Percentiles rank a stretch among this genome's conserved stretches.
Evolutionary conservation across 2,888 invertebrate genomes (phyloP).

Genomic region (Cylindroiulus punctatus): DNA sequence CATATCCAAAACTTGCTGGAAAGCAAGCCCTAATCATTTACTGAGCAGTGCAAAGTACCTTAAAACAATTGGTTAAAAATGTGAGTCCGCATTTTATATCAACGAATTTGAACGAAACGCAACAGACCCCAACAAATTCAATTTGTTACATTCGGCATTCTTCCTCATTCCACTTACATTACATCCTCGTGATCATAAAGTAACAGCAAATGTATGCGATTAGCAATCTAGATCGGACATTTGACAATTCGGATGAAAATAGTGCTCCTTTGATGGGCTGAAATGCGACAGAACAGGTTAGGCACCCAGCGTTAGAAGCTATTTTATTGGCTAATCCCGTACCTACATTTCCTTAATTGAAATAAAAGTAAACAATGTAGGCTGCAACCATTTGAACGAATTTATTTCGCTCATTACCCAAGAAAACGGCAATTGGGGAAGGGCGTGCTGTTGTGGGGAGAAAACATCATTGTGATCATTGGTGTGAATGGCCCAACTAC

Average conservation of each 20-base stretch:
- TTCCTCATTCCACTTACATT: not conserved
- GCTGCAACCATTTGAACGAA: not conserved
- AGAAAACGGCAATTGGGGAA: constrained; percentile 16
- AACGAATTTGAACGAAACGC: too few relatives aligned
- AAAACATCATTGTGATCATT: constrained; percentile 25
- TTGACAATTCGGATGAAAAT: not conserved
- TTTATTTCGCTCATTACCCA: constrained; percentile 29
- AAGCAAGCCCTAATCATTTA: too few relatives aligned
- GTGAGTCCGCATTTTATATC: too few relatives aligned
- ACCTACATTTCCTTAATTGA: constrained; percentile 23
- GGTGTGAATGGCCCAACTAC: not conserved
- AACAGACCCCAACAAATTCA: too few relatives aligned
- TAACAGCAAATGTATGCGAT: not conserved
- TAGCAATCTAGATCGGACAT: not conserved
- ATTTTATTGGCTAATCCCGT: not conserved
- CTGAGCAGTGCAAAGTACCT: too few relatives aligned
- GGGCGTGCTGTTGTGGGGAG: not conserved
- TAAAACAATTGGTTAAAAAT: too few relatives aligned
- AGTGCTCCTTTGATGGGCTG: not conserved
- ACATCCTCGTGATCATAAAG: not conserved
- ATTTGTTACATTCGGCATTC: not conserved
- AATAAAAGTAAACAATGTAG: constrained; percentile 38
- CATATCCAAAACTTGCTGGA: too few relatives aligned
- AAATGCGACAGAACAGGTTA: too few relatives aligned
- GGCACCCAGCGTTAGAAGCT: not conserved